Evolutionary conservation across 2,113 vertebrate genomes (phyloP).

Genomic region (Crotalus horridus): DNA sequence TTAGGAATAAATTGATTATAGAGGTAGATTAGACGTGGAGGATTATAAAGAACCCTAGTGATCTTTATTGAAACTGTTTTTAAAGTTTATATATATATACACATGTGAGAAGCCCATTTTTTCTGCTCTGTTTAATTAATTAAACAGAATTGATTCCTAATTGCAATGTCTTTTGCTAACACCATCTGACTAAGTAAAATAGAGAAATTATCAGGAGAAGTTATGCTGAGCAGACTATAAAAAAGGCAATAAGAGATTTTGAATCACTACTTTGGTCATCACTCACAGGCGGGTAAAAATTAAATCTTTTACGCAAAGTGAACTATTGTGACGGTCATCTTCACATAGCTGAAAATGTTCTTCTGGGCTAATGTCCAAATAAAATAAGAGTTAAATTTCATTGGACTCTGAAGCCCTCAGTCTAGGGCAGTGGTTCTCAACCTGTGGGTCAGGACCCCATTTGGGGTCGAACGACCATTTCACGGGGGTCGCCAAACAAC

Average conservation of each 20-base stretch:
- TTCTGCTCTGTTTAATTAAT: background rate
- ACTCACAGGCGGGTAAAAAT: background rate
- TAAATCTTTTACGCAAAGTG: background rate
- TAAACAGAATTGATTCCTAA: background rate
- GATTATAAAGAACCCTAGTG: background rate
- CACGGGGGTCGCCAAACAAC: too few relatives aligned
- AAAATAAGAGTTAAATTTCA: background rate
- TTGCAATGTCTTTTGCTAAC: background rate
- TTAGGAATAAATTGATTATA: background rate
- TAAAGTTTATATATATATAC: background rate
- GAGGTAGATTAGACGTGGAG: background rate
- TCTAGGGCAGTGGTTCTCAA: background rate
- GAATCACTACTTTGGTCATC: background rate
- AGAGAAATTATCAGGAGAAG: background rate
- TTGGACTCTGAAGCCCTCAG: background rate
- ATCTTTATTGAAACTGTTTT: background rate
- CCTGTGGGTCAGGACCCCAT: too few relatives aligned
- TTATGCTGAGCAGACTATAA: background rate
- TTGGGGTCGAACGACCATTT: too few relatives aligned
- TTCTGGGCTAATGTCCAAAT: background rate
- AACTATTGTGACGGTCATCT: background rate
- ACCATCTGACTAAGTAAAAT: background rate
- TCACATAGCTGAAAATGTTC: background rate
- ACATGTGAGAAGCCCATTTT: background rate
- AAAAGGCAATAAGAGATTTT: background rate